Evolutionary conservation across 1,140 invertebrate genomes (phyloP).

Genomic region (Pristionchus pacificus): DNA sequence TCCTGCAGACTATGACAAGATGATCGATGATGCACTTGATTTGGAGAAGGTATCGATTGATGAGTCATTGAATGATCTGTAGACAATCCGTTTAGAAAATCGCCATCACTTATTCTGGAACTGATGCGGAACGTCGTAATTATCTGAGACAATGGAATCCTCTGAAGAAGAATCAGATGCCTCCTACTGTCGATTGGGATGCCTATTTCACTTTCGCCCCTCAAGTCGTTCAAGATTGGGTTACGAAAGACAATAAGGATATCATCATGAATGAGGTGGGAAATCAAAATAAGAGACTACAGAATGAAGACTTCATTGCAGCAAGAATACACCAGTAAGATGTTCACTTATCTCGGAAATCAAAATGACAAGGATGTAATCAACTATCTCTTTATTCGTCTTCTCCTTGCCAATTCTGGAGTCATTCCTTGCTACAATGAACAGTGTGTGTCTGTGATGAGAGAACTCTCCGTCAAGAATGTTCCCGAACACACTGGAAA

Average conservation of each 20-base stretch:
- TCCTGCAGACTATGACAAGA: no score
- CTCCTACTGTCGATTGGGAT: neutral
- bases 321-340: no score
- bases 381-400: constrained; percentile 33
- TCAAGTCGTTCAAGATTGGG: no score
- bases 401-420: constrained; percentile 18
- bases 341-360: no score
- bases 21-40: neutral
- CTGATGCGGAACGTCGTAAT: neutral
- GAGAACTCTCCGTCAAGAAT: neutral
- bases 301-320: no score
- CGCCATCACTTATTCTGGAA: neutral
- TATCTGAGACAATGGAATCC: neutral
- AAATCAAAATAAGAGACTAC: no score
- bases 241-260: neutral
- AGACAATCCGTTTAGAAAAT: neutral
- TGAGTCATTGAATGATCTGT: neutral
- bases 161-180: neutral
- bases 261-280: neutral
- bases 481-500: no score
- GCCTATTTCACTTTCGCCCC: neutral
- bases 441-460: constrained; percentile 4
- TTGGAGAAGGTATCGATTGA: neutral
- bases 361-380: neutral
- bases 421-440: constrained; percentile 2